Conservation (phyloP, 2,888 invertebrate genomes). For the Melolontha melolontha region DNA sequence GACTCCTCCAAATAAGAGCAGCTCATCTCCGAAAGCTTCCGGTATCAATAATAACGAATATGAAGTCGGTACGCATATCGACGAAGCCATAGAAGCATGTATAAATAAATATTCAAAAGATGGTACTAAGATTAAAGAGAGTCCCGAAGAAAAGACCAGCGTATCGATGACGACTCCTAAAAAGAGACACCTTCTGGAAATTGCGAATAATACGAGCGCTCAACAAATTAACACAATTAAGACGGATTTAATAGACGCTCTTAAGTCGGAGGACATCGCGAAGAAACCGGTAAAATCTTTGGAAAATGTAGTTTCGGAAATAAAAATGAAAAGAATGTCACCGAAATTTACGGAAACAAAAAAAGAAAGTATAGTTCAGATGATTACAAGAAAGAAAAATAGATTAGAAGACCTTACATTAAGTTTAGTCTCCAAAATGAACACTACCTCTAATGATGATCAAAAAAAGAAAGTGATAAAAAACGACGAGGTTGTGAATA, state of each 20-base stretch:
- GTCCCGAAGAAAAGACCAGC: constrained; percentile 50
- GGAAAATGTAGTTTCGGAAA: constrained; percentile 61
- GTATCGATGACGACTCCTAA: constrained; percentile 73
- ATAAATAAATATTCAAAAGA: constrained; percentile 64
- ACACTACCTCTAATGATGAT: constrained; percentile 62
- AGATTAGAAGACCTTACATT: constrained; percentile 73
- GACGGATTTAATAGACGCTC: constrained; percentile 29
- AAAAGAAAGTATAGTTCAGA: constrained; percentile 61
- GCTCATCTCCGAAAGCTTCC: constrained; percentile 47
- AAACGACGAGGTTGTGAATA: constrained; percentile 63
- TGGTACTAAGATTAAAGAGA: constrained; percentile 34
- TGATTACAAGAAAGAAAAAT: constrained; percentile 74
- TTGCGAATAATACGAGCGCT: constrained; percentile 63
- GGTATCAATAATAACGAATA: constrained; percentile 60
- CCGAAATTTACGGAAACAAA: constrained; percentile 49
- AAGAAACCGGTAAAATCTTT: constrained; percentile 55
- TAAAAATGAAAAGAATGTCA: constrained; percentile 60
- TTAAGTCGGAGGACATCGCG: constrained; percentile 48
- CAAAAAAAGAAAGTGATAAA: constrained; percentile 68
- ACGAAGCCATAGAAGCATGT: constrained; percentile 71
- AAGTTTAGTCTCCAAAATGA: constrained; percentile 73
- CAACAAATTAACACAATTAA: constrained; percentile 19
- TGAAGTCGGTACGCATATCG: constrained; percentile 63
- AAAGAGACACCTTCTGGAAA: constrained; percentile 78
- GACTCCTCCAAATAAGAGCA: constrained; percentile 23